Evolutionary conservation across 2,113 vertebrate genomes (phyloP), one percentile per base, ranked within the genome.

Genomic region (Gambusia holbrooki): DNA sequence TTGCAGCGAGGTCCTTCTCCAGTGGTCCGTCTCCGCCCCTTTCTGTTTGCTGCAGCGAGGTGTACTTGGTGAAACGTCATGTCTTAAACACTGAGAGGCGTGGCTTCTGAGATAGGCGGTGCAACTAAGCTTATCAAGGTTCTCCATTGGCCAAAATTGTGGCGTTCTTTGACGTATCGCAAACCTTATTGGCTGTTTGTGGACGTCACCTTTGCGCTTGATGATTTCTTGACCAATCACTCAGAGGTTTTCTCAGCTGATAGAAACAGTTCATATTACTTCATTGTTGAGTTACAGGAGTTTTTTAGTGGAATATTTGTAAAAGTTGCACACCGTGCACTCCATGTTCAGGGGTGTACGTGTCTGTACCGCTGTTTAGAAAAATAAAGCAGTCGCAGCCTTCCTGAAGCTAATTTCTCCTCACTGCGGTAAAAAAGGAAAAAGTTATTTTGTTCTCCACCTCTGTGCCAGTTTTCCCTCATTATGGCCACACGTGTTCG

Each of bases 401-500:
- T 58, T 58, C 17, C 25, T 58, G 1, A 58, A n/a, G 25, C 51
- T 9, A 10, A n/a, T 6, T 58, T 25, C 51, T 58, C 25, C 22
- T 58, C 25, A 58, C 22, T 45, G 14, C 42, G 3, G 42, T 45
- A 15, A 35, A 33, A 33, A 4, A 0, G 0, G 4, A 35, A 33
- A 33, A 4, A 0, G 1, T 63, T 28, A 8, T 15, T 62, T 17
- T 28, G 11, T 66, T 5, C 22, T 28, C 63, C 29, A 75, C 37
- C 66, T 64, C 42, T 73, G 67, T 68, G 32, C 33, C 13, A 22
- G 28, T 40, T 15, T 8, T 17, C 19, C 37, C 17, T 79, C 22
- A 72, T 9, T 9, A 95, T 95, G 95, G 83, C 93, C 19, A 94
- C 95, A 10, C 94, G 95, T 9, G 70, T 94, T 69, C 87, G 94